A percentile compares a stretch with the other conserved stretches of the same genome.
These are phyloP conservation scores for Sapayoa aenigma DNA, from an alignment of 2,113 vertebrate genomes.

Conservation along the genomic window DNA sequence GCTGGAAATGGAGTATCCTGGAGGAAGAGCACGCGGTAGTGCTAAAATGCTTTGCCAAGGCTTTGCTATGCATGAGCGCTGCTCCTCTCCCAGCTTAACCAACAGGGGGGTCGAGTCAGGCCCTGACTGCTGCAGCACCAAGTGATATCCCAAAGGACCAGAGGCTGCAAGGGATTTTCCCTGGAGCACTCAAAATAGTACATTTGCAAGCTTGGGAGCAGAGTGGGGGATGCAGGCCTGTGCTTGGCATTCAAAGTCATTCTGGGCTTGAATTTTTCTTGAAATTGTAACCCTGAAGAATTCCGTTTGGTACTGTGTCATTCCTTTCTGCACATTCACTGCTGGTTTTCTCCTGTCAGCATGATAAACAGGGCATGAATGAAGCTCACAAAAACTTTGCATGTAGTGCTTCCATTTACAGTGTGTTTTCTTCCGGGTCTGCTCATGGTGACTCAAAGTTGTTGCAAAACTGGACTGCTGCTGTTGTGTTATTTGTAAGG, in stretches of 20 bases:
- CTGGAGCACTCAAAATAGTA: rapidly evolving
- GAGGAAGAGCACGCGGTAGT: background rate
- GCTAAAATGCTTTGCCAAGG: background rate
- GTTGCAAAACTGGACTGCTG: background rate
- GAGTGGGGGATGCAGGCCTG: rapidly evolving
- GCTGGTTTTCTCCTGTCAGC: background rate
- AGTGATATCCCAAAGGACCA: background rate
- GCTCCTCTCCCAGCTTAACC: background rate
- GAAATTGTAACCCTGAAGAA: background rate
- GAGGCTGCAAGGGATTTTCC: background rate
- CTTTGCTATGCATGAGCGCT: background rate
- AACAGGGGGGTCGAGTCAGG: background rate
- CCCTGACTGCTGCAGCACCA: background rate
- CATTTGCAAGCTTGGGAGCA: background rate
- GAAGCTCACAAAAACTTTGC: background rate
- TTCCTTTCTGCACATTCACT: background rate
- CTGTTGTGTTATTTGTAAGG: background rate
- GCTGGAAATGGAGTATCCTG: background rate
- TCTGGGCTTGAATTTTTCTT: background rate
- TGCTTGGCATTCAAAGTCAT: rapidly evolving
- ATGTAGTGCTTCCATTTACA: rapidly evolving
- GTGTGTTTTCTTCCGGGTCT: background rate
- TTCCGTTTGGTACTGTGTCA: rapidly evolving
- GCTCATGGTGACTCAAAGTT: background rate
- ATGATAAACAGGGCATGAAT: rapidly evolving